A percentile compares a stretch with the other conserved stretches of the same genome.
Evolutionary conservation across 2,113 vertebrate genomes (phyloP).

Genomic region (Gracilinanus agilis): DNA sequence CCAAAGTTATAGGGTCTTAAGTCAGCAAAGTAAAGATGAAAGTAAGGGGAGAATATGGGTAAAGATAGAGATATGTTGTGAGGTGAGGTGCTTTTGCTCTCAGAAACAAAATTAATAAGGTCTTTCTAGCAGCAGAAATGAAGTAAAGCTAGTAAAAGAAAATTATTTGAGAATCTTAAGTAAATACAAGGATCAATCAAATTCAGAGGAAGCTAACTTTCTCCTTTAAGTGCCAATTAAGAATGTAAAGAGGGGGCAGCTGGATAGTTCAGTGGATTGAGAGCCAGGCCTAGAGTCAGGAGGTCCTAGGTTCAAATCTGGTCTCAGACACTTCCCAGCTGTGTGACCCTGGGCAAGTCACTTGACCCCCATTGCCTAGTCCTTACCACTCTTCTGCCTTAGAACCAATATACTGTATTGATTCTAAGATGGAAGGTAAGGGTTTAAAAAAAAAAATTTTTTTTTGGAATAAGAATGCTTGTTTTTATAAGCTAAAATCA

Average conservation of each 20-base stretch:
- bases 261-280: too few species aligned
- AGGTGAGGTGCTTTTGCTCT: not conserved
- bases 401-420: too few species aligned
- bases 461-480: not conserved
- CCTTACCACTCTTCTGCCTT: too few species aligned
- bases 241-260: not conserved
- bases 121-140: not conserved
- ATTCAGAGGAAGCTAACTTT: not conserved
- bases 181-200: not conserved
- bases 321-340: too few species aligned
- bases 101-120: constrained; percentile 22
- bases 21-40: not conserved
- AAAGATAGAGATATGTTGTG: not conserved
- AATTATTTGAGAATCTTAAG: not conserved
- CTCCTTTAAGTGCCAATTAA: not conserved
- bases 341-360: too few species aligned
- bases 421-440: too few species aligned
- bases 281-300: too few species aligned
- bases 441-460: not conserved
- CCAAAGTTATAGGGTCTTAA: not conserved
- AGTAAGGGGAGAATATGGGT: not conserved
- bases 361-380: too few species aligned
- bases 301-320: too few species aligned
- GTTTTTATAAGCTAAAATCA: not conserved
- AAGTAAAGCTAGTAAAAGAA: not conserved